Evolutionary conservation across 1,140 invertebrate species (phyloP).

Genomic region (Brachionus rubens): DNA sequence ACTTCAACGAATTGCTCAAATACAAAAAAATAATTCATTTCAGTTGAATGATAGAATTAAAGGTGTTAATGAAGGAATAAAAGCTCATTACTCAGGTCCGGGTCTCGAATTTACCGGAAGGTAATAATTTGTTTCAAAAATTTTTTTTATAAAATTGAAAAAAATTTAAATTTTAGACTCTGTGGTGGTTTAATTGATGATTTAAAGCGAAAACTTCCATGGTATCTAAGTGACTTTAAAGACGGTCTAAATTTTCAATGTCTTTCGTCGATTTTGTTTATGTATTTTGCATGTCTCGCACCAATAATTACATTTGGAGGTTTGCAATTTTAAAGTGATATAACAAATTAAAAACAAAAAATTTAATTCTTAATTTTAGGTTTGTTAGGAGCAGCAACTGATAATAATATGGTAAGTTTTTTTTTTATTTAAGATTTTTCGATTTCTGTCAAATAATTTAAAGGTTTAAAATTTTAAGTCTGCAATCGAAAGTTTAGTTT

Average conservation of each 20-base stretch:
- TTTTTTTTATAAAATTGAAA: neutral
- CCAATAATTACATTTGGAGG: conserved; percentile 96
- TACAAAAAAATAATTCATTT: neutral
- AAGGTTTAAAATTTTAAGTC: conserved; percentile 78
- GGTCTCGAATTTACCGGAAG: conserved; percentile 22
- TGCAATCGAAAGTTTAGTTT: conserved; percentile 92
- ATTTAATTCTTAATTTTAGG: conserved; percentile 54
- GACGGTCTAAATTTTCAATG: conserved; percentile 89
- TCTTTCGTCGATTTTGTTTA: conserved; percentile 90
- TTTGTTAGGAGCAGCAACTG: conserved; percentile 86
- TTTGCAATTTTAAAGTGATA: conserved; percentile 73
- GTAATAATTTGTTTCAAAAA: neutral
- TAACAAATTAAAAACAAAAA: conserved; percentile 64
- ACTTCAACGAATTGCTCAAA: conserved; percentile 19
- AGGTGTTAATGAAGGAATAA: neutral
- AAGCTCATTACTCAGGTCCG: conserved; percentile 63
- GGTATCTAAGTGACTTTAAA: conserved; percentile 67
- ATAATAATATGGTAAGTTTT: conserved; percentile 75
- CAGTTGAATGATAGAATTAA: neutral
- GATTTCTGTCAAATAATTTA: no score
- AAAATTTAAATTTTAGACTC: conserved; percentile 55
- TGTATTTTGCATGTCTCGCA: conserved; percentile 97
- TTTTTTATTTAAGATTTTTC: neutral
- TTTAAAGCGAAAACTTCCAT: conserved; percentile 82
- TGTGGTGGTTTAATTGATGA: conserved; percentile 86